phyloP scores from a whole-genome alignment of 2,888 invertebrate genomes.

The Sylvicola cinctus region DNA sequence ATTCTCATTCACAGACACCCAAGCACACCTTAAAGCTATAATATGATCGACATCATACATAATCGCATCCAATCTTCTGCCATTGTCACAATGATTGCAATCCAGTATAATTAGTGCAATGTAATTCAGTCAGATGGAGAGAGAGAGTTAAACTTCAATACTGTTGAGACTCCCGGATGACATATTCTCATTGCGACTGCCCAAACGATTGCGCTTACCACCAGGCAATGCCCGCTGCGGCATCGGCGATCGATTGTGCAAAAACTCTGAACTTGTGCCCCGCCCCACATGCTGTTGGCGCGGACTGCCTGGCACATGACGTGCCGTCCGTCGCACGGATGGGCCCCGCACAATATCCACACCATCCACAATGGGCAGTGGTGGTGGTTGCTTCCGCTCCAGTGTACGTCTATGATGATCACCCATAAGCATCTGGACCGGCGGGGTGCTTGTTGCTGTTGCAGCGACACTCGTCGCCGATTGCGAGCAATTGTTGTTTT shows the following conservation, averaged over 20 bases:
- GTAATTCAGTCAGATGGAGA: too few species aligned
- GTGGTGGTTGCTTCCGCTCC: constrained; percentile 19
- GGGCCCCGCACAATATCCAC: constrained; percentile 18
- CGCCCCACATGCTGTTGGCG: constrained; percentile 22
- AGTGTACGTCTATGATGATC: constrained; percentile 19
- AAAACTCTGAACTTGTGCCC: constrained; percentile 1
- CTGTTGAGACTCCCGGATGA: constrained; percentile 27
- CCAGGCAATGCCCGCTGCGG: constrained; percentile 15
- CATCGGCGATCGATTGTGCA: constrained; percentile 18
- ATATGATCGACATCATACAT: too few species aligned
- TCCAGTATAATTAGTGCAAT: too few species aligned
- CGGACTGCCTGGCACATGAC: constrained; percentile 21
- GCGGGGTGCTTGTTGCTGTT: constrained; percentile 6
- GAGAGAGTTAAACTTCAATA: constrained; percentile 23
- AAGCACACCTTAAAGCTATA: too few species aligned
- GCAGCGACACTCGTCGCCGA: constrained; percentile 11
- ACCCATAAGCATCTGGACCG: constrained; percentile 14
- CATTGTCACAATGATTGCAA: too few species aligned
- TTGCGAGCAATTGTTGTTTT: constrained; percentile 6
- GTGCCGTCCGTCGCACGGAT: constrained; percentile 18
- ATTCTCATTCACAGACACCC: too few species aligned
- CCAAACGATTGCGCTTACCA: constrained; percentile 21
- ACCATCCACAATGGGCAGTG: constrained; percentile 17
- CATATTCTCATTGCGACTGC: constrained; percentile 25
- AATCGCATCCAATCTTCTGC: too few species aligned